Conservation (phyloP, 2,888 invertebrate genomes). For the Cantharis rufa region DNA sequence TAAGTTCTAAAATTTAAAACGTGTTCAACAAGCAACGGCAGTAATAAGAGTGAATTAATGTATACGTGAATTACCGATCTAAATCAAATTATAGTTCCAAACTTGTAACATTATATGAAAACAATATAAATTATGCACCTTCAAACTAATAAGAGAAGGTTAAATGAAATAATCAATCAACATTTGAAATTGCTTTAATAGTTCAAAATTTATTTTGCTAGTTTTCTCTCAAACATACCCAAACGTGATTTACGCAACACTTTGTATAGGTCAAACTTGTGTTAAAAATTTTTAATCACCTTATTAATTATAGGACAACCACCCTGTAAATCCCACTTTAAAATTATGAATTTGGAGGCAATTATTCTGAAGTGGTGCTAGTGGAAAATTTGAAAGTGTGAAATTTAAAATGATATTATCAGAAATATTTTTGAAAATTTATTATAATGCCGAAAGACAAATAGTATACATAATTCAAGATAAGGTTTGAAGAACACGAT, state of each 20-base stretch:
- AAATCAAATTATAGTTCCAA: background rate
- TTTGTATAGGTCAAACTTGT: background rate
- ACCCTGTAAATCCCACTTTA: background rate
- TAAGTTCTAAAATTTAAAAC: background rate
- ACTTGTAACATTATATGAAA: background rate
- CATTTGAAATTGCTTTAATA: background rate
- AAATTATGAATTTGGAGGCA: background rate
- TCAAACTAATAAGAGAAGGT: background rate
- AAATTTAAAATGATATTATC: background rate
- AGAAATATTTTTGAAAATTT: background rate
- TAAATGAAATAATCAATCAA: background rate
- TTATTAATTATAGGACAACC: background rate
- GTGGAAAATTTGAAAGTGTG: background rate
- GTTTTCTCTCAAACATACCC: background rate
- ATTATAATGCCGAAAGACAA: background rate
- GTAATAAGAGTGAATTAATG: background rate
- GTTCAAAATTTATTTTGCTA: background rate
- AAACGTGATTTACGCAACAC: background rate
- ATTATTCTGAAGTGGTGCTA: background rate
- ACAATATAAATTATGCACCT: conserved; percentile 1
- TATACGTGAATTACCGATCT: background rate
- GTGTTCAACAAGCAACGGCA: background rate
- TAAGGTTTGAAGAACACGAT: background rate
- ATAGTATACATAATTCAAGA: background rate
- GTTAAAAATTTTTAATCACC: too few species aligned